phyloP scores from a whole-genome alignment of 1,140 invertebrate species.

The Diorhabda elongata region DNA sequence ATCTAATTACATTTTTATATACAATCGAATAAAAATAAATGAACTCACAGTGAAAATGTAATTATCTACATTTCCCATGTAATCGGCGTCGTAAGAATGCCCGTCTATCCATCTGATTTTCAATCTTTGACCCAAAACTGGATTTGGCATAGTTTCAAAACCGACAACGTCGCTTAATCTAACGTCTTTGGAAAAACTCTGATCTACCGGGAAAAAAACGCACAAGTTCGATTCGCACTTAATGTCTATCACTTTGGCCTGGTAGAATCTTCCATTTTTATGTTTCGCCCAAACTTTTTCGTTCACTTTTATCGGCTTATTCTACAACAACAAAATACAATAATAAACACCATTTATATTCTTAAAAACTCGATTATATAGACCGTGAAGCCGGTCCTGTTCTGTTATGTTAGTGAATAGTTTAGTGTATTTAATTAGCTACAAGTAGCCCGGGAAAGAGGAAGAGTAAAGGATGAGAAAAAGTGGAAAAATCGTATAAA shows the following conservation, averaged over 20 bases:
- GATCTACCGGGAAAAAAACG: slow-evolving; percentile 60
- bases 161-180: slow-evolving; percentile 52
- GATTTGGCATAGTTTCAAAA: slow-evolving; percentile 22
- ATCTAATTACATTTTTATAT: no score
- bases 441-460: no score
- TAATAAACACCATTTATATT: no score
- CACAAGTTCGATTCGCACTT: slow-evolving; percentile 54
- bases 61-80: slow-evolving; percentile 53
- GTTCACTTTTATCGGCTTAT: slow-evolving; percentile 6
- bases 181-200: slow-evolving; percentile 60
- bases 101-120: slow-evolving; percentile 60
- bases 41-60: slow-evolving; percentile 55
- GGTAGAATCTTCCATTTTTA: slow-evolving; percentile 60
- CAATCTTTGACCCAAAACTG: slow-evolving; percentile 43
- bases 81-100: slow-evolving; percentile 55
- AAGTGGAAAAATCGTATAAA: no score
- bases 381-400: no score
- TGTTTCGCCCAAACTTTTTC: slow-evolving; percentile 60
- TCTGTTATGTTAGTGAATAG: no score
- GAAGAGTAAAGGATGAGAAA: no score
- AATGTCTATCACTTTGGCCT: slow-evolving; percentile 52
- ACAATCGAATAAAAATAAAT: neutral
- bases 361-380: no score
- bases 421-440: no score
- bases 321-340: neutral